Evolutionary conservation across 30 jellyfish, hydroid and myxozoan genomes (phyloP), one percentile per base, ranked within the genome.

Genomic region (Mastigias papua): DNA sequence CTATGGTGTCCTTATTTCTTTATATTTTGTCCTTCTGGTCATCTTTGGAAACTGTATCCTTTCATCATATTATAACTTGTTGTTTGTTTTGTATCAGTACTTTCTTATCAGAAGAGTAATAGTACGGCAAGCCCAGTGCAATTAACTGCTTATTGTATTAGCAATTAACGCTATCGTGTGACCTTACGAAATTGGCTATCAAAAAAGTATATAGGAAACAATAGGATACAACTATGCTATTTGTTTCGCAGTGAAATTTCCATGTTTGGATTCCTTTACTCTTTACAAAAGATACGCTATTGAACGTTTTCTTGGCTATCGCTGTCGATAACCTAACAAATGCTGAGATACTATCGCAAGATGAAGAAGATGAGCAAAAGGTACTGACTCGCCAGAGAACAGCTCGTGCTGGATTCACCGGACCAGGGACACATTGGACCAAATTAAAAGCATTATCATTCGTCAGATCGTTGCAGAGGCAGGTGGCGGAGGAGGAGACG

Each of bases 251-350:
- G 58, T 29, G 31, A 21, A 42, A 71, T 69, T 30, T 48, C 37
- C 1, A 13, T 54, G 80, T 4, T 25, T 4, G 48, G 50, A 26
- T 31, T n/a, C 80, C 54, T 61, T n/a, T 4, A 25, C 50, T n/a
- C 67, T 11, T 54, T 10, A 21, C 2, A 69, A 11, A n/a, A 93
- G 98, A 94, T 69, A 94, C 98, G 0, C 89, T 94, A 29, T 79
- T 94, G 31, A 94, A 94, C 61, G 98, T 94, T 9, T 94, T 94
- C 76, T 78, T 94, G 86, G 98, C 98, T 70, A 94, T 94, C 73
- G 98, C 98, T 76, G 98, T 94, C 46, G 98, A 94, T 69, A 94
- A 94, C 81, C 95, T 94, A 21, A 94, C 98, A 10, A 94, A 94
- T 60, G 98, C 98, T 11, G 97, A 94, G 62, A 94, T 94, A 34